Conservation (phyloP, 2,797 vertebrate species). For the Chromis chromis region DNA sequence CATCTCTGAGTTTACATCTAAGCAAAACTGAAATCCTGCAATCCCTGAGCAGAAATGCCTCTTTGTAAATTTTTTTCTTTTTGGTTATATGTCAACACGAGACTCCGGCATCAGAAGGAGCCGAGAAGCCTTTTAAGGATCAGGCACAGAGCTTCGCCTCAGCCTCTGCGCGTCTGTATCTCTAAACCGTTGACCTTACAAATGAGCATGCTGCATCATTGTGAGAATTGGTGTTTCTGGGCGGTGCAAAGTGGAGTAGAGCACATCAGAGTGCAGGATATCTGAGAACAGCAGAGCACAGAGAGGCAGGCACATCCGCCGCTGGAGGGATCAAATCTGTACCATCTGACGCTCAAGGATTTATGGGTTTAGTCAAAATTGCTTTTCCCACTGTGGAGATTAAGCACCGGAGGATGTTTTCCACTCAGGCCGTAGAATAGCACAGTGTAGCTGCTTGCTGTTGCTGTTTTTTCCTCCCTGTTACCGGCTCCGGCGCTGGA, state of each 20-base stretch:
- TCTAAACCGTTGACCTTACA: constrained; percentile 79
- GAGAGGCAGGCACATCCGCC: constrained; percentile 81
- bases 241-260: constrained; percentile 79
- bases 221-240: constrained; percentile 82
- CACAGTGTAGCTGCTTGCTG: constrained; percentile 56
- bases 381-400: constrained; percentile 88
- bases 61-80: not conserved
- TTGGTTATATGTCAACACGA: constrained; percentile 21
- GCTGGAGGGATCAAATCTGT: constrained; percentile 88
- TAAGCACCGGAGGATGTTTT: constrained; percentile 86
- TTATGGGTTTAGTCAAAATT: constrained; percentile 90
- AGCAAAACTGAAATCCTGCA: constrained; percentile 13
- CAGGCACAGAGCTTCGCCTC: constrained; percentile 47
- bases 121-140: constrained; percentile 44
- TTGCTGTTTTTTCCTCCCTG: constrained; percentile 48
- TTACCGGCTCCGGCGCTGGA: constrained; percentile 64
- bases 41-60: constrained; percentile 16
- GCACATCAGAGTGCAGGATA: constrained; percentile 76
- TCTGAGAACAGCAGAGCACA: constrained; percentile 72
- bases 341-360: constrained; percentile 89
- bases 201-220: constrained; percentile 81
- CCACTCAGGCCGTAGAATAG: constrained; percentile 76
- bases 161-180: constrained; percentile 51
- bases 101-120: constrained; percentile 38
- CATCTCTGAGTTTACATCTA: not conserved